Evolutionary conservation across 2,113 vertebrate genomes (phyloP).

Genomic region (Papio anubis): DNA sequence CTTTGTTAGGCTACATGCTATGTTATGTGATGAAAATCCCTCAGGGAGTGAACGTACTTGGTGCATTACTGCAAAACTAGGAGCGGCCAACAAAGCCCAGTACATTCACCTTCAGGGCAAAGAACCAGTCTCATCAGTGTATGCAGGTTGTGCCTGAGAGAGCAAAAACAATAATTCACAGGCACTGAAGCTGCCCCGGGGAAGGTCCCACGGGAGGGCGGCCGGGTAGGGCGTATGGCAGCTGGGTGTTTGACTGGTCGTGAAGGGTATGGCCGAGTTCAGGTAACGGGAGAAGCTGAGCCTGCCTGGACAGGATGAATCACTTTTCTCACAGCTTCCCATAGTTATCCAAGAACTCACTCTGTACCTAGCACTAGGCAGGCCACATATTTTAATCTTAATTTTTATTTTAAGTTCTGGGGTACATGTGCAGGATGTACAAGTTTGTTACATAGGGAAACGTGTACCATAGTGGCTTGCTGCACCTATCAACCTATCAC

Average conservation of each 20-base stretch:
- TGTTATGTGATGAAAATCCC: neutral
- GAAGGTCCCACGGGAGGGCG: accelerated
- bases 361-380: accelerated
- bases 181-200: accelerated
- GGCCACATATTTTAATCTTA: too few species aligned
- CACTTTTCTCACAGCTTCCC: neutral
- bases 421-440: too few species aligned
- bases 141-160: neutral
- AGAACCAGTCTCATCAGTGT: neutral
- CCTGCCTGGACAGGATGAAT: neutral
- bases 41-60: neutral
- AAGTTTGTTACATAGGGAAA: too few species aligned
- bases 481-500: too few species aligned
- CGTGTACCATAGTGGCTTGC: too few species aligned
- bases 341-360: neutral
- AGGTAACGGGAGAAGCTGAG: neutral
- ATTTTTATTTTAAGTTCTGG: too few species aligned
- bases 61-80: neutral
- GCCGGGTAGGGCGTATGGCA: accelerated
- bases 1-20: neutral
- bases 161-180: too few species aligned
- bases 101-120: neutral
- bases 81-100: neutral
- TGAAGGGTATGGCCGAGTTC: neutral
- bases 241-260: neutral